Base-by-base conservation (phyloP, 1,140 invertebrate species). In the Caenorhabditis remanei region DNA sequence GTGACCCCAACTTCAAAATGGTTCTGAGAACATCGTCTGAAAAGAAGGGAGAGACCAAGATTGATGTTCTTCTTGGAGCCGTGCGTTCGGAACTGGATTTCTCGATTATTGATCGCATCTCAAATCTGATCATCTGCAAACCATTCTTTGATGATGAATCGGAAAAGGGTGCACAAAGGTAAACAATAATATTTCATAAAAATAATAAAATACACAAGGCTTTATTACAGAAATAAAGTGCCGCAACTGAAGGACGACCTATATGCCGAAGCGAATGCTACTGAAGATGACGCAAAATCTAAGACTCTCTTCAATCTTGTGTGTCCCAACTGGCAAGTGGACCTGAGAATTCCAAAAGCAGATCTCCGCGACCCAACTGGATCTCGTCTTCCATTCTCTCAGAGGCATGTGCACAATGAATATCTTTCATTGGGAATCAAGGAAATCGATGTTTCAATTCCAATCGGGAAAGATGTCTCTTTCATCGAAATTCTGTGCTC, bases 1-100 rank as follows among this genome's bases (percentile, higher is more conserved):
- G 56, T 40, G 83, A 63, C n/a, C 61, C 61, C 3, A 58, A 88
- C 19, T 82, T 88, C 40, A 88, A 84, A 24, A 53, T 88, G 19
- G 19, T 87, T n/a, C 55, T 63, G 5, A 55, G 48, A 11, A 58
- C 43, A 4, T 87, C 86, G 6, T 67, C 56, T 2, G 83, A 84
- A 19, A 58, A 84, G 4, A 50, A 79, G 41, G 46, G 21, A 61
- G 19, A 75, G 21, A 79, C 83, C 0, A 61, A 71, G 24, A 21
- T 61, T 7, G 82, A 84, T n/a, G 32, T 87, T 24, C 50, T 58
- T 48, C 55, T 89, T 4, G 88, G 88, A 11, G 83, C 90, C 4
- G 90, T 89, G 40, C 41, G 40, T 7, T 67, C 83, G 2, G 88
- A 89, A 67, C 65, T 89, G 24, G 88, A 89, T 58, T 65, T 88